phyloP scores from a whole-genome alignment of 1,140 invertebrate species.

The Aleiodes sp. region DNA sequence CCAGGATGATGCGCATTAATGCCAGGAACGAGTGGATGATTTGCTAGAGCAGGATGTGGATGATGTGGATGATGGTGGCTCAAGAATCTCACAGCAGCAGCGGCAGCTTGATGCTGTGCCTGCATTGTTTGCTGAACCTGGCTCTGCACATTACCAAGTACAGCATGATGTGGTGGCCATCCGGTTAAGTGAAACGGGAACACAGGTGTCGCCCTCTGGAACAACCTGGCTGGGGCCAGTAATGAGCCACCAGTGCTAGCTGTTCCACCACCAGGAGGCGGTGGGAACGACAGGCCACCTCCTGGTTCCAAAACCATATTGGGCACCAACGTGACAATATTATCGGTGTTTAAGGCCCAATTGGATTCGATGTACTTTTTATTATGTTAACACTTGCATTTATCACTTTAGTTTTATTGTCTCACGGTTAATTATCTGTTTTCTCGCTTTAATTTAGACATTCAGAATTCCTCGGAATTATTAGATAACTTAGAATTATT shows the following conservation, averaged over 20 bases:
- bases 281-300: conserved; percentile 64
- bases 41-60: conserved; percentile 56
- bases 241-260: conserved; percentile 55
- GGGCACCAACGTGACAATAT: conserved; percentile 60
- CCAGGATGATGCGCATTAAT: conserved; percentile 57
- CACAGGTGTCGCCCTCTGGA: conserved; percentile 62
- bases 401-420: conserved; percentile 3
- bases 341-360: background rate
- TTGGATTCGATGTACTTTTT: background rate
- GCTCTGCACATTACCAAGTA: conserved; percentile 60
- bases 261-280: conserved; percentile 60
- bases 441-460: background rate
- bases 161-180: conserved; percentile 63
- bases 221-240: conserved; percentile 56
- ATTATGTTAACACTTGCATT: conserved; percentile 6
- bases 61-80: conserved; percentile 64
- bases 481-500: no score
- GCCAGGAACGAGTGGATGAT: conserved; percentile 58
- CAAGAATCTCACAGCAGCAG: conserved; percentile 57
- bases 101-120: conserved; percentile 57
- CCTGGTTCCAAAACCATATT: conserved; percentile 66
- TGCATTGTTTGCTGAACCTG: conserved; percentile 63
- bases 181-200: conserved; percentile 63
- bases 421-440: background rate
- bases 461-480: background rate